Conservation (phyloP, 2,888 invertebrate genomes). For the Drosophila longiperda region DNA sequence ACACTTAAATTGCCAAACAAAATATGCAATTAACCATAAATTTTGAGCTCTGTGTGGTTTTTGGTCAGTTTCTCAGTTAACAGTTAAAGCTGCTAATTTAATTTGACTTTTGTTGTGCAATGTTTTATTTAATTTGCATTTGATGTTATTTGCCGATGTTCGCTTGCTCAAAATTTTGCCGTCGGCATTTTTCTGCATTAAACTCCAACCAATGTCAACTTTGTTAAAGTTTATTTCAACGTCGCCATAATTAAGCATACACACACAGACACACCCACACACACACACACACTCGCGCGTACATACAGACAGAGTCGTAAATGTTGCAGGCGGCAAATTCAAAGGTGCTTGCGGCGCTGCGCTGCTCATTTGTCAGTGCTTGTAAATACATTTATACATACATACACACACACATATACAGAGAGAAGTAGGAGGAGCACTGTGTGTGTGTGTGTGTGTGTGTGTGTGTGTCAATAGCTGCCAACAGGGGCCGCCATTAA, state of each 20-base stretch:
- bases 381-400: background rate
- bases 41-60: background rate
- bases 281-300: background rate
- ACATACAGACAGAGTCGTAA: background rate
- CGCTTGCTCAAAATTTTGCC: slow-evolving; percentile 1
- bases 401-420: background rate
- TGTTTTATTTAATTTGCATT: slow-evolving; percentile 4
- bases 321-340: slow-evolving; percentile 3
- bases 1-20: background rate
- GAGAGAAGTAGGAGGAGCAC: background rate
- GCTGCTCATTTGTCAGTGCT: slow-evolving; percentile 10
- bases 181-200: background rate
- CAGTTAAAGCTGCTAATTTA: background rate
- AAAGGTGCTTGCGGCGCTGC: slow-evolving; percentile 3
- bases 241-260: background rate
- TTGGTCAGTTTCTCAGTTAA: background rate
- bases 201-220: background rate
- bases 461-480: slow-evolving; percentile 3
- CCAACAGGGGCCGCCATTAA: slow-evolving; percentile 6
- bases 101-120: slow-evolving; percentile 5
- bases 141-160: slow-evolving; percentile 1
- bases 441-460: background rate
- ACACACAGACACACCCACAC: background rate
- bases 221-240: background rate
- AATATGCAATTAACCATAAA: background rate